Evolutionary conservation across 2,888 invertebrate genomes (phyloP), one percentile per base, ranked within the genome.

Genomic region (Sarcophaga variegata): DNA sequence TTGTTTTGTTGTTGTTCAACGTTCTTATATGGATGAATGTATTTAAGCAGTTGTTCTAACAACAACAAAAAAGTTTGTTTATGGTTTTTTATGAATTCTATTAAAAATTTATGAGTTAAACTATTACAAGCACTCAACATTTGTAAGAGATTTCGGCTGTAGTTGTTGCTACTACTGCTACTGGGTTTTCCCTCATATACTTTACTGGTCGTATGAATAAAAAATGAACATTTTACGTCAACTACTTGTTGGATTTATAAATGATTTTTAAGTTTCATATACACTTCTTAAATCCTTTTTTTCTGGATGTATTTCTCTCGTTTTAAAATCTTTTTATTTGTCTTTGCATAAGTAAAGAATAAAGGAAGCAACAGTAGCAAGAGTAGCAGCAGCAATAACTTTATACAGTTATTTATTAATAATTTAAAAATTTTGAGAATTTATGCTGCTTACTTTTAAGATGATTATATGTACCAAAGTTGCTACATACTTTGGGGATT

Each of bases 61-160:
- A 70, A 62, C n/a, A 17, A 64, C 12, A 62, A 67, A 60, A 10
- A 47, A n/a, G 6, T 45, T 69, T 20, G 37, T 69, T 71, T 74
- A 76, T 76, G 59, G 70, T 59, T 82, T 82, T 76, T 82, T 76
- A 22, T 77, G 76, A 76, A 77, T 82, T 71, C 60, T 72, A 71
- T 83, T 77, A 60, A 71, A 77, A 77, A 77, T 83, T 70, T 83
- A 83, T 83, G 82, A 83, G 76, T 25, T 77, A 77, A 77, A 72
- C 77, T 71, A 64, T 70, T 76, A 71, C 62, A 62, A 81, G 60
- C 66, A 77, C 59, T 63, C 63, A 67, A 60, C 20, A 37, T 72
- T 70, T 75, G 80, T 66, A 70, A 54, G 14, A 54, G 14, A 14
- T 54, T 60, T 37, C 8, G 37, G 37, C 37, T 37, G 10, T 77